Evolutionary conservation across 2,888 invertebrate genomes (phyloP).

Genomic region (Panorpa germanica): DNA sequence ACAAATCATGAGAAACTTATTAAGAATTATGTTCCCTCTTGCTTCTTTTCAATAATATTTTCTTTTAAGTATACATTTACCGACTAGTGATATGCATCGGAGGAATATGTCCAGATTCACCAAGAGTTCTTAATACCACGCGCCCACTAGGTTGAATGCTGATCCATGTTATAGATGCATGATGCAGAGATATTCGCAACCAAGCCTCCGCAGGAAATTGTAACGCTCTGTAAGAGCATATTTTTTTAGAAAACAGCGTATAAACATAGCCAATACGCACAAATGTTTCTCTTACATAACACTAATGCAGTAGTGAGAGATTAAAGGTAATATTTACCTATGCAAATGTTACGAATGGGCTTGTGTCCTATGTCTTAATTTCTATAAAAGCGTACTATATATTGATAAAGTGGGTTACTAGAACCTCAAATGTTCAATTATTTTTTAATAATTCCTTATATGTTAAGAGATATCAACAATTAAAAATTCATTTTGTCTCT

Average conservation of each 20-base stretch:
- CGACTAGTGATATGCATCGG: conserved; percentile 46
- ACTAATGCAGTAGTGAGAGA: not conserved
- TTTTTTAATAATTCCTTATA: too few species aligned
- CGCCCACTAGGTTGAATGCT: conserved; percentile 71
- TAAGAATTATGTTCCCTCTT: too few species aligned
- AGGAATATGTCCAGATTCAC: conserved; percentile 84
- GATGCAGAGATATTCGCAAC: conserved; percentile 79
- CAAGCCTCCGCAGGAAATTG: conserved; percentile 96
- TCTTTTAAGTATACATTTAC: too few species aligned
- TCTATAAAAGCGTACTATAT: too few species aligned
- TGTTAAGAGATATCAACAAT: too few species aligned
- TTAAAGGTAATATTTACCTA: not conserved
- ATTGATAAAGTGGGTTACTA: too few species aligned
- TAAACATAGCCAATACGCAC: not conserved
- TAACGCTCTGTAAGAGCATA: conserved; percentile 49
- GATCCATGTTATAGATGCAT: conserved; percentile 88
- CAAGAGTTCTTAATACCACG: conserved; percentile 60
- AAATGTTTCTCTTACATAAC: not conserved
- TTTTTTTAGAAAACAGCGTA: conserved; percentile 2
- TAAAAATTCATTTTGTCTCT: too few species aligned
- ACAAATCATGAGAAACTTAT: too few species aligned
- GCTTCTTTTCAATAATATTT: too few species aligned
- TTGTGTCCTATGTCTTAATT: too few species aligned
- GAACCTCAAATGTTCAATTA: too few species aligned
- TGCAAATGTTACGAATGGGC: too few species aligned